Evolutionary conservation across 1,140 invertebrate species (phyloP).

Genomic region (Caerostris darwini): DNA sequence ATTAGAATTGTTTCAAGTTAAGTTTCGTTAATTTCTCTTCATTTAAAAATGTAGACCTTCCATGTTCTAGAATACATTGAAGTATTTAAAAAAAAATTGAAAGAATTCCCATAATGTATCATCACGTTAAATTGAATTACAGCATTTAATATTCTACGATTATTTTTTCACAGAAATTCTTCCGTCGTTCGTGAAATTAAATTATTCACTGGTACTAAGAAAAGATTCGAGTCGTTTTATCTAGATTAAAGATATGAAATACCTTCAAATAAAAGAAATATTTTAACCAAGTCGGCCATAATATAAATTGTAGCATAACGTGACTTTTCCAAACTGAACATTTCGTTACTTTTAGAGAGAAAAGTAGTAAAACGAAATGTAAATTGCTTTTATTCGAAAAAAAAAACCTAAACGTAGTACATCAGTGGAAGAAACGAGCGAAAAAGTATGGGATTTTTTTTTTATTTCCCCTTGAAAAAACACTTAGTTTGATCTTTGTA

Average conservation of each 20-base stretch:
- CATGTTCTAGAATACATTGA: too few species aligned
- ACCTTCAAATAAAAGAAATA: background rate
- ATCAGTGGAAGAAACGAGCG: background rate
- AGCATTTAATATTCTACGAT: slow-evolving; percentile 1
- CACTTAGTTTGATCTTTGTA: background rate
- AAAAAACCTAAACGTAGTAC: background rate
- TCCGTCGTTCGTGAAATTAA: background rate
- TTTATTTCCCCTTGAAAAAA: background rate
- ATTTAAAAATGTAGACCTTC: too few species aligned
- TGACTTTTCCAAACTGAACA: background rate
- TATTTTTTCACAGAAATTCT: background rate
- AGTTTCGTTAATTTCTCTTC: too few species aligned
- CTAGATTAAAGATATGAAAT: slow-evolving; percentile 9
- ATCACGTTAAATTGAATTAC: background rate
- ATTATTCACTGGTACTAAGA: background rate
- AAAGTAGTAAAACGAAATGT: background rate
- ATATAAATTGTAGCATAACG: slow-evolving; percentile 1
- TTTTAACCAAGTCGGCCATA: slow-evolving; percentile 8
- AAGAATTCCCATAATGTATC: too few species aligned
- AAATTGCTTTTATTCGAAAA: background rate
- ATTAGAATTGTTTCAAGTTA: too few species aligned
- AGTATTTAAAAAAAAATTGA: too few species aligned
- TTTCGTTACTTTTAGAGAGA: background rate
- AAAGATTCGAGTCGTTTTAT: background rate
- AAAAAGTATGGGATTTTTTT: background rate